These are phyloP conservation scores for Anodontia alba DNA, from an alignment of 2,888 invertebrate genomes.

Conservation along the genomic window DNA sequence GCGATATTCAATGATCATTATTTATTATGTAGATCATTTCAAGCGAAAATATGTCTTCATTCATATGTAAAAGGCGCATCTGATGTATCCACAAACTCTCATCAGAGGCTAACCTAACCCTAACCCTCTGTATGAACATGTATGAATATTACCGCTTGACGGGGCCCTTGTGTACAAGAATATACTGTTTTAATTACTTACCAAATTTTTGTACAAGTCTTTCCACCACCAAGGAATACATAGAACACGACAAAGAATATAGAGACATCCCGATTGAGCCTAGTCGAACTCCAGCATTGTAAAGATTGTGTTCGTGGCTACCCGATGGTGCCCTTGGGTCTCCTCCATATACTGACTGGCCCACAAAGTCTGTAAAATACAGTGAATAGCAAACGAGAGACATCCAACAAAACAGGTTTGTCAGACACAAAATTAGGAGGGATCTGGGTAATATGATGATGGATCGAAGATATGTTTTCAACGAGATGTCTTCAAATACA, in stretches of 20 bases:
- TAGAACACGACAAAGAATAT: constrained; percentile 95
- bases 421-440: constrained; percentile 93
- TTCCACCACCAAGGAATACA: constrained; percentile 96
- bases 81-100: too few species aligned
- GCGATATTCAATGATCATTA: too few species aligned
- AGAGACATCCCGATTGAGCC: constrained; percentile 98
- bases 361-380: constrained; percentile 98
- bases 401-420: constrained; percentile 99
- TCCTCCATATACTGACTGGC: constrained; percentile 92
- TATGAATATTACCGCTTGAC: too few species aligned
- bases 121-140: too few species aligned
- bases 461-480: constrained; percentile 93
- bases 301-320: constrained; percentile 85
- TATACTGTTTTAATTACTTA: too few species aligned
- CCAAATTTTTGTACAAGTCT: constrained; percentile 90
- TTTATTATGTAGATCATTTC: too few species aligned
- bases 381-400: constrained; percentile 98
- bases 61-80: too few species aligned
- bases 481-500: constrained; percentile 76
- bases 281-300: constrained; percentile 96
- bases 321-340: constrained; percentile 88
- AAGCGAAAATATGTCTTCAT: too few species aligned
- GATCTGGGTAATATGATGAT: constrained; percentile 96
- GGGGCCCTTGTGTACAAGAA: too few species aligned
- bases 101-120: too few species aligned